These are phyloP conservation scores for Hirtodrosophila confusa DNA, from an alignment of 2,888 invertebrate genomes.

Conservation along the genomic window DNA sequence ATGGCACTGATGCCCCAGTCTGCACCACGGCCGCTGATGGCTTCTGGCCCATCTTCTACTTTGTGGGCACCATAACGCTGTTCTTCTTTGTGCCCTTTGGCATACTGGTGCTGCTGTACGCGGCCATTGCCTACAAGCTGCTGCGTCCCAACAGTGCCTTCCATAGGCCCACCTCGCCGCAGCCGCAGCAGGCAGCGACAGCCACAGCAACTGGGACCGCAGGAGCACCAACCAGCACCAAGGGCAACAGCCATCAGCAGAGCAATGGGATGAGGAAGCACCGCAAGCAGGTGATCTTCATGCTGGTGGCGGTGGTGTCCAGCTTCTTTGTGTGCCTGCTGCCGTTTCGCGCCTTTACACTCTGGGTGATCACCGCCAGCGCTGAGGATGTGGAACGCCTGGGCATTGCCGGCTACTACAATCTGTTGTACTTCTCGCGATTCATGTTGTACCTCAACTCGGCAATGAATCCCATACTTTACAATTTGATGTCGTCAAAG, in stretches of 20 bases:
- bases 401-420: conserved; percentile 92
- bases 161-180: conserved; percentile 72
- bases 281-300: conserved; percentile 92
- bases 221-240: conserved; percentile 33
- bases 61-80: conserved; percentile 90
- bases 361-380: conserved; percentile 93
- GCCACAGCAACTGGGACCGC: conserved; percentile 16
- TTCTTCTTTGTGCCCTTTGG: conserved; percentile 94
- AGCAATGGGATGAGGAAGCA: conserved; percentile 87
- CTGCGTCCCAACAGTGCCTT: conserved; percentile 86
- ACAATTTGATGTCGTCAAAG: conserved; percentile 96
- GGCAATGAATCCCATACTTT: conserved; percentile 95
- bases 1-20: conserved; percentile 88
- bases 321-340: conserved; percentile 95
- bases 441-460: conserved; percentile 96
- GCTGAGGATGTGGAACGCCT: conserved; percentile 88
- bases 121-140: conserved; percentile 92
- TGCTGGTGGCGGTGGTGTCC: conserved; percentile 94
- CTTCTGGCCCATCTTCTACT: conserved; percentile 91
- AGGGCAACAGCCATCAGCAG: conserved; percentile 75
- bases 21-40: conserved; percentile 92
- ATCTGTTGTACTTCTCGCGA: conserved; percentile 92
- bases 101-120: conserved; percentile 92
- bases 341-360: conserved; percentile 93
- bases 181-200: conserved; percentile 43